A percentile compares a stretch with the other conserved stretches of the same genome.
These are phyloP conservation scores for Lasius fuliginosus DNA, from an alignment of 2,888 invertebrate species.

Conservation along the genomic window DNA sequence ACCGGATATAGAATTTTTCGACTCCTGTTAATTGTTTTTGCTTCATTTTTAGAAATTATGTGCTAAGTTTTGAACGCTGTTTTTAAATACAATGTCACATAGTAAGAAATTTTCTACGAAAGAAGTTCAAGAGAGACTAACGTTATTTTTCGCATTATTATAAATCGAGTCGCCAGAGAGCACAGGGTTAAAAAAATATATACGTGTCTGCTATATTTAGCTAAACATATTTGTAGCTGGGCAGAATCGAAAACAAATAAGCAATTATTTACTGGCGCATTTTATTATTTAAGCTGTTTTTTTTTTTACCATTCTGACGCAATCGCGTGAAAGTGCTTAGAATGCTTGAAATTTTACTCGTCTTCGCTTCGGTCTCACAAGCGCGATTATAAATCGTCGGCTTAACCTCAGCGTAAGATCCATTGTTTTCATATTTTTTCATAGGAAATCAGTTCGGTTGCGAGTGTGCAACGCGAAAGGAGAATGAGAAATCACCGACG, in stretches of 20 bases:
- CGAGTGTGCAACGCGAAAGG: constrained; percentile 30
- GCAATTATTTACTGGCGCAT: background rate
- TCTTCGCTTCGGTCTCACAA: constrained; percentile 36
- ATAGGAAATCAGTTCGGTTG: constrained; percentile 35
- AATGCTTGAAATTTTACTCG: constrained; percentile 52
- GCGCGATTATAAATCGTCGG: constrained; percentile 57
- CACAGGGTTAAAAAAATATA: constrained; percentile 1
- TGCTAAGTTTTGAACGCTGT: background rate
- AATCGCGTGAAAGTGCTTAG: constrained; percentile 57
- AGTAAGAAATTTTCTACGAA: background rate
- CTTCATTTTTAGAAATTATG: background rate
- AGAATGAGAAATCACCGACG: constrained; percentile 66
- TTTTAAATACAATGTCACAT: background rate
- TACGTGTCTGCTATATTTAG: constrained; percentile 36
- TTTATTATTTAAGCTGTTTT: constrained; percentile 21
- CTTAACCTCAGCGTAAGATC: constrained; percentile 16
- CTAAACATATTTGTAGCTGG: constrained; percentile 3
- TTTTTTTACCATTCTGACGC: constrained; percentile 5
- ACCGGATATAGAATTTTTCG: background rate
- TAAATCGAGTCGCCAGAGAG: constrained; percentile 18
- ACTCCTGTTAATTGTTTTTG: background rate
- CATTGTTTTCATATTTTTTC: constrained; percentile 55
- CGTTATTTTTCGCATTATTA: constrained; percentile 14
- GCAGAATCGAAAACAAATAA: background rate
- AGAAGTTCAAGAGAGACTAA: background rate